Evolutionary conservation across 2,113 vertebrate species (phyloP), one percentile per base, ranked within the genome.

Genomic region (Tyto alba): DNA sequence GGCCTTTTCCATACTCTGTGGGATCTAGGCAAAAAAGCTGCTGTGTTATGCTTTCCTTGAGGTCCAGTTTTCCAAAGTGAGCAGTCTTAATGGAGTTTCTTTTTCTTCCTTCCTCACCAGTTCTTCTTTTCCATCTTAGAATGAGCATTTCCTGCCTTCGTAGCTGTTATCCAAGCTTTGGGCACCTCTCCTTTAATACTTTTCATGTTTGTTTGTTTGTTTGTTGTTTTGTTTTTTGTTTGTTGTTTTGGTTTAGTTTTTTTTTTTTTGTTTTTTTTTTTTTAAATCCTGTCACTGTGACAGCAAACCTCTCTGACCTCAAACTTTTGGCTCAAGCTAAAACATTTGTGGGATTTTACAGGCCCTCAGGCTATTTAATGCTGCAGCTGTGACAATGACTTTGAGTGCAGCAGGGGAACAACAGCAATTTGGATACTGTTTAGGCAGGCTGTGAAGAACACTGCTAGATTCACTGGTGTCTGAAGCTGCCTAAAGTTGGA

Each of bases 301-400:
- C 59, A 72, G 13, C 17, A 92, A 72, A 59, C 25, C 16, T 89
- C 7, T 8, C 22, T 74, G 36, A 75, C 32, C 64, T 75, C 60
- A 78, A 43, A 85, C 13, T 78, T 95, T 84, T 87, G 77, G 59
- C 77, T 86, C 0, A 1, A 94, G n/a, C 11, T 66, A 36, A 77
- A 90, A 52, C 41, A 45, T 74, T 57, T 36, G 36, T 77, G 41
- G 59, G 55, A 41, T 85, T 94, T 93, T 53, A 59, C 32, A 93
- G 29, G 29, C 52, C 64, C 60, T 91, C 20, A 41, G 64, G 77
- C 69, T 74, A 17, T 93, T 83, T 57, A 67, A 43, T 87, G 32
- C 16, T 81, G 74, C 87, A 93, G 85, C 92, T 94, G 87, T 89
- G 87, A 67, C 77, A 82, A 74, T 68, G 77, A 67, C n/a, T 94